These are phyloP conservation scores for Aspidiotus destructor DNA, from an alignment of 2,888 invertebrate genomes.

Conservation along the genomic window DNA sequence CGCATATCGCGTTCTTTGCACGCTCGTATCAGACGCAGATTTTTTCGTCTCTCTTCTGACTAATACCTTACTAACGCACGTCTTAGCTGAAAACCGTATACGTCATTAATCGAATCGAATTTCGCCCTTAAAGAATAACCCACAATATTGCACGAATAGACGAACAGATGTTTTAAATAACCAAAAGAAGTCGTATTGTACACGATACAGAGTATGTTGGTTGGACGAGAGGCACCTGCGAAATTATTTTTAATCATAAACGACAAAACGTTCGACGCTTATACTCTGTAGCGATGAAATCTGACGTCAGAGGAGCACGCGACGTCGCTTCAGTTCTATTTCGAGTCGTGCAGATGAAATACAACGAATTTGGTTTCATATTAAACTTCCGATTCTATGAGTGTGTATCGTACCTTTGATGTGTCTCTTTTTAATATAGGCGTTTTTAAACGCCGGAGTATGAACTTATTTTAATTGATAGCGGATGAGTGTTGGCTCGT, in stretches of 20 bases:
- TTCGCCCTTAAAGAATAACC: neutral
- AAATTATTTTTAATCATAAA: slow-evolving; percentile 30
- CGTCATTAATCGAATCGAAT: slow-evolving; percentile 16
- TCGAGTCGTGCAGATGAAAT: neutral
- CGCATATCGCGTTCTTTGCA: neutral
- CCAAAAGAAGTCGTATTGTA: neutral
- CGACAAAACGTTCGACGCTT: neutral
- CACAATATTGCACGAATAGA: neutral
- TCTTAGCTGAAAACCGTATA: neutral
- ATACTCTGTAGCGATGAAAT: neutral
- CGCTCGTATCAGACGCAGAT: neutral
- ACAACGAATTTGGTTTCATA: neutral
- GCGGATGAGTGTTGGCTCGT: no score
- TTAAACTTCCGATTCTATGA: neutral
- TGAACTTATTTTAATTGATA: no score
- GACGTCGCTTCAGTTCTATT: neutral
- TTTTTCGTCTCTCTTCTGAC: neutral
- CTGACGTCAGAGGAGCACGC: slow-evolving; percentile 2
- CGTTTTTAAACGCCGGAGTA: no score
- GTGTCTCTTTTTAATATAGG: neutral
- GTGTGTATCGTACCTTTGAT: neutral
- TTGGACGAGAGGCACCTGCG: slow-evolving; percentile 26
- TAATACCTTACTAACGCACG: no score
- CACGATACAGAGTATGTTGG: neutral
- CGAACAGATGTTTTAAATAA: slow-evolving; percentile 30